These are phyloP conservation scores for Cyanoderma ruficeps DNA, from an alignment of 2,113 vertebrate species.

Conservation along the genomic window DNA sequence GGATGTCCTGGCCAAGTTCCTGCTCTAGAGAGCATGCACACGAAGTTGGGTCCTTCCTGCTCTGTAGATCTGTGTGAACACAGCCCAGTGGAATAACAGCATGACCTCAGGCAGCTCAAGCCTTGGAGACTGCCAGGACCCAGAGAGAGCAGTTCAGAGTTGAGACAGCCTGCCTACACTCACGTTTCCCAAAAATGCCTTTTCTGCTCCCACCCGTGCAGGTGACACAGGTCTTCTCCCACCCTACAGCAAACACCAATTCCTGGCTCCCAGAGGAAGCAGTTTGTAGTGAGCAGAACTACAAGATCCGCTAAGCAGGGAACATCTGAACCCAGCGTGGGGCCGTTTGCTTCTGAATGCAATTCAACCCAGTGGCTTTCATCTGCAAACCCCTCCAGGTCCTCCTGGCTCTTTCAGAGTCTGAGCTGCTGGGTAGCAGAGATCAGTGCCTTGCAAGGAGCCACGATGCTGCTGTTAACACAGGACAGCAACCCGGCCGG, in stretches of 20 bases:
- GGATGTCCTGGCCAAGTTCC: background rate
- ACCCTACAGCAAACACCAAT: background rate
- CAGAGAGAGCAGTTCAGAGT: background rate
- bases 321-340: slow-evolving; percentile 10
- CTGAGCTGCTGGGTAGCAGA: background rate
- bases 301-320: background rate
- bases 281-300: background rate
- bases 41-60: background rate
- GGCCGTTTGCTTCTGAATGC: background rate
- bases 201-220: background rate
- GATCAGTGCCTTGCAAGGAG: background rate
- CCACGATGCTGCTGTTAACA: background rate
- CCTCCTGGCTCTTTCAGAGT: background rate
- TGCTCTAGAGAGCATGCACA: background rate
- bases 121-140: background rate
- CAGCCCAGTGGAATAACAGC: background rate
- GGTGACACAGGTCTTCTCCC: background rate
- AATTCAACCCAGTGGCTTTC: slow-evolving; percentile 5
- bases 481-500: accelerated
- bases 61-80: background rate
- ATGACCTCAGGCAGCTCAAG: background rate
- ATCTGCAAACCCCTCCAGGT: slow-evolving; percentile 42
- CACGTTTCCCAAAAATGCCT: accelerated
- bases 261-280: background rate
- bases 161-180: background rate